Evolutionary conservation across 2,113 vertebrate genomes (phyloP), one percentile per base, ranked within the genome.

Genomic region (Nyctereutes procyonoides): DNA sequence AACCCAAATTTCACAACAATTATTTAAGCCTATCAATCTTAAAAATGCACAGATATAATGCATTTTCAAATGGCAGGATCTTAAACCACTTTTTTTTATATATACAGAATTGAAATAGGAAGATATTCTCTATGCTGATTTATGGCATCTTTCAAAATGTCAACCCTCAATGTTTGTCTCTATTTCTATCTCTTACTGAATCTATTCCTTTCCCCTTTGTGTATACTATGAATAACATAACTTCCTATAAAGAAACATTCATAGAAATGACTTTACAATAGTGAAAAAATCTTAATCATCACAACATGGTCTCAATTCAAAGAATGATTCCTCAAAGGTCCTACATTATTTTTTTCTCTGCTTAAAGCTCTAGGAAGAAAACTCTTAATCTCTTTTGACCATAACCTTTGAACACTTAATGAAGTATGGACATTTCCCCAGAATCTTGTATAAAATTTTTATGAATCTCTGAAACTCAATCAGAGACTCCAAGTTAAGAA

Each of bases 291-390:
- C 22, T 92, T 80, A 32, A 43, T 83, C 58, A 93, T 76, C 13
- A 87, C 81, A 82, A 48, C 8, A 60, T 28, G 32, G 85, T 26
- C 38, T 91, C 91, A 79, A 56, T 26, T 96, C 56, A 20, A 89
- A 93, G 62, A 96, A 96, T 8, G 2, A 53, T 69, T 97, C 98
- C 79, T 94, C 55, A 43, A 96, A 82, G 53, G 53, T 93, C 86
- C 94, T 93, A 80, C 38, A 67, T 74, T 53, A 73, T 53, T 67
- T 96, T 62, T 20, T 60, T 74, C 11, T 93, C 67, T 62, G 53
- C 35, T 65, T 73, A 35, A 65, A 58, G 17, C 2, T 73, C 9
- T 56, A 85, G 8, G 8, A 89, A 83, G 4, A 51, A 43, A 82
- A 3, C 7, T 62, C 16, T 83, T 80, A 87, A 76, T 7, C 3